Percentiles rank a stretch among this genome's conserved stretches.
Evolutionary conservation across 1,140 invertebrate genomes (phyloP).

Genomic region (Achroia grisella): DNA sequence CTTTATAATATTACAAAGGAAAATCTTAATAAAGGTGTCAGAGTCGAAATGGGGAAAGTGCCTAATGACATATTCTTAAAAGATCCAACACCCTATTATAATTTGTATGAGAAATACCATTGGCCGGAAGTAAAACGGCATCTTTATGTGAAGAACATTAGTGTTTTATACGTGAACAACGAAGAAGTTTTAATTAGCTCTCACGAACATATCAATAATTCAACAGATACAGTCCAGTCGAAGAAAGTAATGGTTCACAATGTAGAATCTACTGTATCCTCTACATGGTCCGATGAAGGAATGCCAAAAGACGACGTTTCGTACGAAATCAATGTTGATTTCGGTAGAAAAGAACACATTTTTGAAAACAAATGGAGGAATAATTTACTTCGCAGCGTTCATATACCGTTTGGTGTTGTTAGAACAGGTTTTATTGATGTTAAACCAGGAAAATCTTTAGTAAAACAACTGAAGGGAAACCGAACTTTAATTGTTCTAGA

Average conservation of each 20-base stretch:
- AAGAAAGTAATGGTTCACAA: conserved; percentile 11
- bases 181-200: conserved; percentile 25
- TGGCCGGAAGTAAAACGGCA: conserved; percentile 32
- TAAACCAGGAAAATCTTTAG: conserved; percentile 18
- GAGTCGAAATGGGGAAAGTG: conserved; percentile 29
- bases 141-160: conserved; percentile 18
- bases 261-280: conserved; percentile 24
- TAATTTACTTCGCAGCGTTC: conserved; percentile 14
- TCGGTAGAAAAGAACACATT: conserved; percentile 12
- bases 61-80: conserved; percentile 39
- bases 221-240: conserved; percentile 13
- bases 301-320: conserved; percentile 24
- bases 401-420: conserved; percentile 18
- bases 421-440: conserved; percentile 24
- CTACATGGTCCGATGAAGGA: conserved; percentile 26
- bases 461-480: conserved; percentile 21
- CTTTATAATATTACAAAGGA: conserved; percentile 38
- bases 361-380: conserved; percentile 32
- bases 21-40: conserved; percentile 34
- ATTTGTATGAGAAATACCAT: conserved; percentile 34
- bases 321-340: conserved; percentile 23
- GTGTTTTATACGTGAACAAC: conserved; percentile 16
- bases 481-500: conserved; percentile 28
- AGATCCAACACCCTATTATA: conserved; percentile 35
- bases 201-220: conserved; percentile 31